These are phyloP conservation scores for Tapera naevia DNA, from an alignment of 2,797 vertebrate species.

Conservation along the genomic window DNA sequence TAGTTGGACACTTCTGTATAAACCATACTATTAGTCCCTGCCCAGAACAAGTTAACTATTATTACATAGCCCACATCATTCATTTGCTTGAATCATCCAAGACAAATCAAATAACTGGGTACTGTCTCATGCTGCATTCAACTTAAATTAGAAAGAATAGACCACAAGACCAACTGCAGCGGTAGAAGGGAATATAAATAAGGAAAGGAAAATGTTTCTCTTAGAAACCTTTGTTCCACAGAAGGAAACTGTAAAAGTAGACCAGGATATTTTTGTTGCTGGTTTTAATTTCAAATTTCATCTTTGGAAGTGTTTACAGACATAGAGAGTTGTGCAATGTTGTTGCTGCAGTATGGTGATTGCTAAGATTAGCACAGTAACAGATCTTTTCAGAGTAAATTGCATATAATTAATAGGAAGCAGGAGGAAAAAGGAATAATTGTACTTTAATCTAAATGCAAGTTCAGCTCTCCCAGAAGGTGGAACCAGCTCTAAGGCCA, in stretches of 20 bases:
- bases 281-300: slow-evolving; percentile 42
- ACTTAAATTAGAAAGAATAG: slow-evolving; percentile 53
- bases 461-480: slow-evolving; percentile 31
- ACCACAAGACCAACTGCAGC: slow-evolving; percentile 24
- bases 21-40: background rate
- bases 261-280: slow-evolving; percentile 30
- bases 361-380: slow-evolving; percentile 52
- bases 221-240: slow-evolving; percentile 24
- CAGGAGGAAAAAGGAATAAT: slow-evolving; percentile 12
- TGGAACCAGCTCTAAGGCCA: background rate
- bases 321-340: background rate
- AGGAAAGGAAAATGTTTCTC: slow-evolving; percentile 14
- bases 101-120: slow-evolving; percentile 17
- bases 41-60: background rate
- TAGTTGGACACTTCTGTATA: background rate
- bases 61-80: background rate
- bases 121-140: background rate
- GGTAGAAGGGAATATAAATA: slow-evolving; percentile 34
- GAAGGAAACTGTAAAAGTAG: background rate
- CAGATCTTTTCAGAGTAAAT: slow-evolving; percentile 34
- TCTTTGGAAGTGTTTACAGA: background rate
- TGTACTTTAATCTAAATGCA: slow-evolving; percentile 13
- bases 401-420: slow-evolving; percentile 52
- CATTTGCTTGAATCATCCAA: background rate
- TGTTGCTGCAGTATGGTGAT: background rate